Conservation (phyloP, 2,888 invertebrate species). For the Dimorphilus gyrociliatus region DNA sequence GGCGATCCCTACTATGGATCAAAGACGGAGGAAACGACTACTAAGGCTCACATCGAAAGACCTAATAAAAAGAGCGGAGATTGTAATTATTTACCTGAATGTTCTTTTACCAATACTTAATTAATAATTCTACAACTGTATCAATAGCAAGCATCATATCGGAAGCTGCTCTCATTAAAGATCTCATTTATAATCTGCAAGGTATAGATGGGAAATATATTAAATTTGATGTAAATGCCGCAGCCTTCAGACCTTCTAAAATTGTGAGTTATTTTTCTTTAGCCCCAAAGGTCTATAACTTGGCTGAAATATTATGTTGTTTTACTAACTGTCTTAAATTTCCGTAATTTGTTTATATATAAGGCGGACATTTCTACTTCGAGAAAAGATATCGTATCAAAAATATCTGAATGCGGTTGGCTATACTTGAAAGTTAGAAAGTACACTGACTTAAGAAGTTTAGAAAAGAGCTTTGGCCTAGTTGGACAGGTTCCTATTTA, state of each 20-base stretch:
- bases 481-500: constrained; percentile 38
- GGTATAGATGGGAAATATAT: constrained; percentile 67
- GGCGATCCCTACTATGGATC: too few relatives aligned
- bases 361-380: constrained; percentile 42
- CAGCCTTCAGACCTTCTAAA: too few relatives aligned
- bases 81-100: too few relatives aligned
- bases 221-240: constrained; percentile 47
- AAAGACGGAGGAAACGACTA: too few relatives aligned
- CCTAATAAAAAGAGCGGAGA: too few relatives aligned
- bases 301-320: too few relatives aligned
- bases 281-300: too few relatives aligned
- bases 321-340: background rate
- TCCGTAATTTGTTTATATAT: constrained; percentile 2
- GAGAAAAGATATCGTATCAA: constrained; percentile 49
- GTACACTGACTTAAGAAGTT: constrained; percentile 57
- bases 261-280: too few relatives aligned
- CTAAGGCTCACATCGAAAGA: too few relatives aligned
- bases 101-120: too few relatives aligned
- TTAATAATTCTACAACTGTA: too few relatives aligned
- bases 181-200: constrained; percentile 67
- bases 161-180: constrained; percentile 40
- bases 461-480: constrained; percentile 40
- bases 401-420: constrained; percentile 70
- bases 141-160: too few relatives aligned
- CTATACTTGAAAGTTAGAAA: constrained; percentile 62